Base-by-base conservation (phyloP, 2,113 vertebrate species). In the Emberiza fucata region DNA sequence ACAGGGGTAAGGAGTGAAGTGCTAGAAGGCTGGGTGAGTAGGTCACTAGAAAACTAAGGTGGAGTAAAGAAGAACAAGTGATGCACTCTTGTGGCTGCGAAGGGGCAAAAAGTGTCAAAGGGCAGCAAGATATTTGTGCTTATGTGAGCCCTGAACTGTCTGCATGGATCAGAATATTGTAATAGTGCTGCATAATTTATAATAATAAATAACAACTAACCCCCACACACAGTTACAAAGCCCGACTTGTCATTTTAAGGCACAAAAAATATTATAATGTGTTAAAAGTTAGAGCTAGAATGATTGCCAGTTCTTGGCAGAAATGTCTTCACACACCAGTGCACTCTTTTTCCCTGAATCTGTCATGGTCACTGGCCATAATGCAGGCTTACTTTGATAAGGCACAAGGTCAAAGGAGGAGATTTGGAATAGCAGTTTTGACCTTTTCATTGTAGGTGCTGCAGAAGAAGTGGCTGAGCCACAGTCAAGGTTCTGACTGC, bases 141-240 rank as follows among this genome's bases (percentile, higher is more conserved):
- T 33, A 9, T 14, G 7, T 42, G 42, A 77, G 59, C 29, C 27
- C n/a, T 72, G 48, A 71, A 56, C 27, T 24, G 9, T 25, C 33
- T 53, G 19, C 39, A 15, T 40, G 48, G 35, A 40, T 40, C 29
- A 50, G 35, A 42, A 39, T 51, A 35, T 29, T 4, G 2, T 29
- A 66, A 29, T 3, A 40, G 10, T 56, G 7, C 47, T 83, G 33
- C 6, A 5, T 25, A 45, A 10, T 72, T 85, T 51, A n/a, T 75
- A 14, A 8, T 54, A 57, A n/a, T 48, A 40, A 76, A 13, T 69
- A 71, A n/a, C 45, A 70, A 53, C n/a, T 3, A 14, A 75, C 75
- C 66, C 28, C 29, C 1, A 0, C 35, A 24, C 12, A 5, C 28
- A 45, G 12, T 76, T 70, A 27, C 0, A 2, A 31, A 60, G 13